These are phyloP conservation scores for Apis mellifera DNA, from an alignment of 1,140 invertebrate genomes.

Conservation along the genomic window DNA sequence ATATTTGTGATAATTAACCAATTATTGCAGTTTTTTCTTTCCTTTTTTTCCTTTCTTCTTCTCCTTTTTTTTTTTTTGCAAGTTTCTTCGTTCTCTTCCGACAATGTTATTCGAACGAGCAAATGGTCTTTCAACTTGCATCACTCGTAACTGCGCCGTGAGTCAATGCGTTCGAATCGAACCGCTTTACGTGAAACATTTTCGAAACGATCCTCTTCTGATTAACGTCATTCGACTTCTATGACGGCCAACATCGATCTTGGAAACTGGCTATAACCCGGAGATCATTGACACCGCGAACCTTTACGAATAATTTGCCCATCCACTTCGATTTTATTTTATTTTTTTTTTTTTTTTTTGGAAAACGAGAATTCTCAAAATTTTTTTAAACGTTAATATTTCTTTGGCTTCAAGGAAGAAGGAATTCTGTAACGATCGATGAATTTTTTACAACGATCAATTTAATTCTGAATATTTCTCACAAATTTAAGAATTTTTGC, in stretches of 20 bases:
- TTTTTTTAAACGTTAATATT: too few species aligned
- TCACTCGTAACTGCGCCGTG: conserved; percentile 32
- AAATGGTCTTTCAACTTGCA: conserved; percentile 55
- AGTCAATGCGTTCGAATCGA: conserved; percentile 8
- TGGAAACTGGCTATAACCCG: background rate
- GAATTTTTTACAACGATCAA: too few species aligned
- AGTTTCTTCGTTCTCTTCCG: conserved; percentile 11
- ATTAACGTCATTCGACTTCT: background rate
- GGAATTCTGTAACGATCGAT: too few species aligned
- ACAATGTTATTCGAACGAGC: conserved; percentile 35
- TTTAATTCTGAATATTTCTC: too few species aligned
- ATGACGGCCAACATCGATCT: background rate
- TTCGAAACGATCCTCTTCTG: conserved; percentile 4
- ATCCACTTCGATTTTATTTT: background rate
- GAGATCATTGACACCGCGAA: background rate
- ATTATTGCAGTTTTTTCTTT: conserved; percentile 31
- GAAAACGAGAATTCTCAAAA: background rate
- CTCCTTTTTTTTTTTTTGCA: background rate
- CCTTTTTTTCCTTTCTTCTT: background rate
- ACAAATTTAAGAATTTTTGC: too few species aligned
- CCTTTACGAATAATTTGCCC: background rate
- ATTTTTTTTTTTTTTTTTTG: background rate
- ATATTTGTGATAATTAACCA: conserved; percentile 30
- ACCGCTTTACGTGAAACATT: conserved; percentile 15
- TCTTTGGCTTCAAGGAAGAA: too few species aligned